Percentiles rank a stretch among this genome's conserved stretches.
phyloP scores from a whole-genome alignment of 2,888 invertebrate species.

The Yponomeuta evonymella region DNA sequence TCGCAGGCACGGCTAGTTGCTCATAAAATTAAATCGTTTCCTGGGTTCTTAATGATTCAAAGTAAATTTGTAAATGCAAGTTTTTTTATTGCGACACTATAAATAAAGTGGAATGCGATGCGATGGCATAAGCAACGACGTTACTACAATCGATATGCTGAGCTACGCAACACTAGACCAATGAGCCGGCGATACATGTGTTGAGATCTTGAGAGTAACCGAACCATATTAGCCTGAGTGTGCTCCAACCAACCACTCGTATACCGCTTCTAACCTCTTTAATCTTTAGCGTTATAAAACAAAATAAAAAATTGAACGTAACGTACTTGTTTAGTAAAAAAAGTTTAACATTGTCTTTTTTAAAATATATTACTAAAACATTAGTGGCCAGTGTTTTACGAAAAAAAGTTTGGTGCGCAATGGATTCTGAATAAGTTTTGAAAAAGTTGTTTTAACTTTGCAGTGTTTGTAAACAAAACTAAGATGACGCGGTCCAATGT shows the following conservation, averaged over 20 bases:
- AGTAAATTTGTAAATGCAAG: too few relatives aligned
- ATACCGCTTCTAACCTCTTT: background rate
- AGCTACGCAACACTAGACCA: background rate
- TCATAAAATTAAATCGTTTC: too few relatives aligned
- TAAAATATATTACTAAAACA: too few relatives aligned
- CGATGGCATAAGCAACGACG: too few relatives aligned
- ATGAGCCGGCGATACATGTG: background rate
- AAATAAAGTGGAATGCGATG: too few relatives aligned
- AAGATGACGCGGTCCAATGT: constrained; percentile 33
- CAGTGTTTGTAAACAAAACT: constrained; percentile 17
- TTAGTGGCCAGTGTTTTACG: background rate
- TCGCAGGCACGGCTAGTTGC: too few relatives aligned
- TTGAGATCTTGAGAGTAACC: background rate
- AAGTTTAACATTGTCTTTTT: background rate
- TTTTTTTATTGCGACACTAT: too few relatives aligned
- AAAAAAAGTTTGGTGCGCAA: background rate
- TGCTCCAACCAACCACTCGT: background rate
- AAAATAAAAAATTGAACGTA: background rate
- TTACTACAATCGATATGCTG: background rate
- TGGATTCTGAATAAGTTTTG: background rate
- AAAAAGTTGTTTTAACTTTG: background rate
- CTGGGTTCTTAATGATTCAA: too few relatives aligned
- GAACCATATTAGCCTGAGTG: background rate
- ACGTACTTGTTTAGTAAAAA: background rate
- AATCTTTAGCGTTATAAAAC: background rate